Base-by-base conservation (phyloP, 2,888 invertebrate species). In the Ametastegia equiseti region DNA sequence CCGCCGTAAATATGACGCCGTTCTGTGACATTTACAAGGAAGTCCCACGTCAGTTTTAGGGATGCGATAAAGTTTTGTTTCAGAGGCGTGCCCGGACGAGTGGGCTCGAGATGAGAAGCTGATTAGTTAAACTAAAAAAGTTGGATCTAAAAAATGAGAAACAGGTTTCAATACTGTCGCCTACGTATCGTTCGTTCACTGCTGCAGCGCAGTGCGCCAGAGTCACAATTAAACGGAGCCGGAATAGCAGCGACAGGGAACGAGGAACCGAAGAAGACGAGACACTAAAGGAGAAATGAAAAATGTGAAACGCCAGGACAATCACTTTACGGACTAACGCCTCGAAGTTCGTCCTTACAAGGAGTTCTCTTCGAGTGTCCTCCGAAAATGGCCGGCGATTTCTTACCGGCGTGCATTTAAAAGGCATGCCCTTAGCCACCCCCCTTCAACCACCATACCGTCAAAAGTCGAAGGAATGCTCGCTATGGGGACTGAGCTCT, bases 371-470 rank as follows among this genome's bases (percentile, higher is more conserved):
- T 81, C 85, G 85, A 84, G 84, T 86, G 87, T 86, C 81, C 85
- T 86, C 84, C 89, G 85, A 89, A 89, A 89, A 89, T 89, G 89
- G 88, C 86, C 85, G 86, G 85, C 83, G 86, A 88, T 87, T 88
- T 88, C 87, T 88, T 88, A 78, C 78, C 15, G 71, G 33, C 75
- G 30, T 78, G 78, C 60, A 60, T 78, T 78, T 78, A 78, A 78
- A 78, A 78, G 78, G 78, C 42, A 78, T 78, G 39, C 78, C 57
- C 78, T 27, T n/a, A 78, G 27, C 57, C 23, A 42, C 78, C 78
- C 60, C 78, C 78, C 60, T 15, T 33, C 39, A 23, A 27, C 75
- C 81, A 78, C 79, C 83, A 80, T 78, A 65, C 47, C 80, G 82
- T 83, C 81, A 81, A 65, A 78, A 80, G 80, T 80, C 69, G 78